Evolutionary conservation across 2,113 vertebrate species (phyloP).

Genomic region (Herpailurus yagouaroundi): DNA sequence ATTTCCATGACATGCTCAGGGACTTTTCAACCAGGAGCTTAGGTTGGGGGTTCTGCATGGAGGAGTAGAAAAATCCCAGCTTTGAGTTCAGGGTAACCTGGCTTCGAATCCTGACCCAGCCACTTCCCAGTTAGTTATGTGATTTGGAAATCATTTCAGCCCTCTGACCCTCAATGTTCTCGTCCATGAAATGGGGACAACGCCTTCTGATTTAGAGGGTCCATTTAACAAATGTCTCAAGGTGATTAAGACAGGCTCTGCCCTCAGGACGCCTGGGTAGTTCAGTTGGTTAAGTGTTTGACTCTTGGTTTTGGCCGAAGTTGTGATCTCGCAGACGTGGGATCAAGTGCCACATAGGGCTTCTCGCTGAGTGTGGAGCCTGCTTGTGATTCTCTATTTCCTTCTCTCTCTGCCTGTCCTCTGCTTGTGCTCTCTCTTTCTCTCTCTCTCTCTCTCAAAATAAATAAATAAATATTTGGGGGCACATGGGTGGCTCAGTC

Average conservation of each 20-base stretch:
- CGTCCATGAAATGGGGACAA: neutral
- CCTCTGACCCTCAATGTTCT: neutral
- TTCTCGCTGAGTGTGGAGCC: no score
- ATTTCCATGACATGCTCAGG: neutral
- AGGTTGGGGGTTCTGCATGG: neutral
- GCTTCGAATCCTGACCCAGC: neutral
- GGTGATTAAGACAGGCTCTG: neutral
- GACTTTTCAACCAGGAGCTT: neutral
- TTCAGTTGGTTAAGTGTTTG: no score
- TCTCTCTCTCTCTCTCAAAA: no score
- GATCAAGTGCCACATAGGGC: no score
- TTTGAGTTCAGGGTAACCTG: neutral
- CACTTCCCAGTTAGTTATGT: neutral
- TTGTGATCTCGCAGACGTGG: no score
- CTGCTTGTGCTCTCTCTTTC: no score
- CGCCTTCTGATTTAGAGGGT: neutral
- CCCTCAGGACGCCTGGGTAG: neutral
- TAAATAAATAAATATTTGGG: no score
- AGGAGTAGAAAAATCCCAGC: neutral
- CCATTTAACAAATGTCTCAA: neutral
- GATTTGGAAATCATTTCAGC: neutral
- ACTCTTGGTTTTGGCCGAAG: no score
- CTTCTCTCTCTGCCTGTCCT: no score
- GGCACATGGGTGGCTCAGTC: no score
- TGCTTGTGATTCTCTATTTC: no score